Conservation (phyloP, 2,888 invertebrate genomes). For the Tipula vernalis region DNA sequence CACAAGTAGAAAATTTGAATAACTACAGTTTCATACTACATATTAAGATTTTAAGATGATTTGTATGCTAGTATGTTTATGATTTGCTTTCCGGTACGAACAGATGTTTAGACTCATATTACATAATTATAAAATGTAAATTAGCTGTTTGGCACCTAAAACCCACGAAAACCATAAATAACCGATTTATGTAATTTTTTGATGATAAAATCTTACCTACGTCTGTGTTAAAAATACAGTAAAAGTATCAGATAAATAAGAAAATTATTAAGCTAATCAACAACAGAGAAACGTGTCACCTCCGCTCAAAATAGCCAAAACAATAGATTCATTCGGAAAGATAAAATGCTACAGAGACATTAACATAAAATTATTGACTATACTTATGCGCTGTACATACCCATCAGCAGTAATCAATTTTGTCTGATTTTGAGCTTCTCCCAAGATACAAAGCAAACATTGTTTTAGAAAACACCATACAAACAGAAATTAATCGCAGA, state of each 20-base stretch:
- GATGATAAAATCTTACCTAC: background rate
- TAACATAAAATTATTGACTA: background rate
- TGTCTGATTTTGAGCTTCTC: background rate
- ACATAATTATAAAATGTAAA: background rate
- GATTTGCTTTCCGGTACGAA: background rate
- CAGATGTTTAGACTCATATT: background rate
- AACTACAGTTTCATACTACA: background rate
- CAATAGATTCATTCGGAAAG: background rate
- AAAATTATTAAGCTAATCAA: background rate
- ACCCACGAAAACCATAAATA: background rate
- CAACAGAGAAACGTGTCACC: background rate
- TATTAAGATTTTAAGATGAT: too few species aligned
- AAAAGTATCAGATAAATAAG: background rate
- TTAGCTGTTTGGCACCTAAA: background rate
- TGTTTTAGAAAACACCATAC: background rate
- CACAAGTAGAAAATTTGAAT: background rate
- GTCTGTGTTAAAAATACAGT: background rate
- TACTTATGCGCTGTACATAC: background rate
- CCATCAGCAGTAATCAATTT: background rate
- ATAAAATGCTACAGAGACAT: background rate
- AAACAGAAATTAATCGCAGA: background rate
- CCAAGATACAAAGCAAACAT: background rate
- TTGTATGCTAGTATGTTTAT: background rate
- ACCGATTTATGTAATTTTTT: background rate
- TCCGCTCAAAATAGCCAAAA: background rate